Conservation (phyloP, 2,113 vertebrate genomes). For the Vulpes vulpes region DNA sequence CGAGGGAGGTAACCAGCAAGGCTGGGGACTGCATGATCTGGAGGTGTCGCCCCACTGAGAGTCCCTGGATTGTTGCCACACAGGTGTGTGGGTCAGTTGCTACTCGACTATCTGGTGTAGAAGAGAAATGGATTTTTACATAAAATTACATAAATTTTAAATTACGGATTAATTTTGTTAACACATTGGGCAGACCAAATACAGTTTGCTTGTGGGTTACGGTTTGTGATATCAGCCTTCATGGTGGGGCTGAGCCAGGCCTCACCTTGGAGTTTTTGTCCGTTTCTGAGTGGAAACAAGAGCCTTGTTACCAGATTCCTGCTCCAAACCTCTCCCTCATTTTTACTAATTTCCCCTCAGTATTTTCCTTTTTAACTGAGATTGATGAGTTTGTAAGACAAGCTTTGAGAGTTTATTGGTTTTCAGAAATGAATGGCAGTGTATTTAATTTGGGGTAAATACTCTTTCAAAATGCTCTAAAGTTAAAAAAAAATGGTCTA, state of each 20-base stretch:
- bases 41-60: not conserved
- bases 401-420: not conserved
- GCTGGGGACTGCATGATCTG: not conserved
- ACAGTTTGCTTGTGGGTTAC: not conserved
- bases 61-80: not conserved
- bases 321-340: not conserved
- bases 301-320: not conserved
- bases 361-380: slow-evolving; percentile 4
- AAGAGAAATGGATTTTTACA: not conserved
- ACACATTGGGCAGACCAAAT: not conserved
- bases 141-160: not conserved
- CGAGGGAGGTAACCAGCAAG: too few species aligned
- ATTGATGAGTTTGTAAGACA: not conserved
- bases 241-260: too few species aligned
- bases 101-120: not conserved
- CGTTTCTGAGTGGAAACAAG: not conserved
- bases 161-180: not conserved
- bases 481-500: not conserved
- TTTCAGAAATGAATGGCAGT: not conserved
- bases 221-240: not conserved
- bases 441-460: not conserved
- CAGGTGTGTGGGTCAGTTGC: not conserved
- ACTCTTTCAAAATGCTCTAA: not conserved
- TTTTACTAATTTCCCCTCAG: not conserved
- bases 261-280: not conserved